Evolutionary conservation across 2,113 vertebrate species (phyloP).

Genomic region (Oceanodroma tethys): DNA sequence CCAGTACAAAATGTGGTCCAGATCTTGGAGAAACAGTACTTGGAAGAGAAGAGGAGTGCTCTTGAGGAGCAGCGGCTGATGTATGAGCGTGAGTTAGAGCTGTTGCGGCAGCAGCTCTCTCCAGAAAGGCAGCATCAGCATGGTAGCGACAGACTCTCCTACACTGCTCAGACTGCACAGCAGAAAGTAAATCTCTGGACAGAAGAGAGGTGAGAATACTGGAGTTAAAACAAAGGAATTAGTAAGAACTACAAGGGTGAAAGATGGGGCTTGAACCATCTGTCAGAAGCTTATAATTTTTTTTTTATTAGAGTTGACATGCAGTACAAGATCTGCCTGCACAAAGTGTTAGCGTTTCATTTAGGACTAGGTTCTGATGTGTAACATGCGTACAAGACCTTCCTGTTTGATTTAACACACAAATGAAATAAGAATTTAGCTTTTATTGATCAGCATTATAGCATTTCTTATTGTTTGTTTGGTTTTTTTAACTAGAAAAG

Average conservation of each 20-base stretch:
- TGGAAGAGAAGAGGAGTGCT: slow-evolving; percentile 92
- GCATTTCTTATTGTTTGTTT: too few species aligned
- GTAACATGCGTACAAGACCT: fast-evolving
- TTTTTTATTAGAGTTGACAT: neutral
- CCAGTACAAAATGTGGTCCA: slow-evolving; percentile 95
- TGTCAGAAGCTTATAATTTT: neutral
- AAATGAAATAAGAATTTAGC: neutral
- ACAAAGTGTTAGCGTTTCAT: neutral
- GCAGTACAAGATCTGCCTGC: neutral
- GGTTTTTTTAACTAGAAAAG: neutral
- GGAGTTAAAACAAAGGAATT: neutral
- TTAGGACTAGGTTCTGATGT: neutral
- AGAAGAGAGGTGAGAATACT: slow-evolving; percentile 85
- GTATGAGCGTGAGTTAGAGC: slow-evolving; percentile 93
- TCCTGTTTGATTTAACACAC: neutral
- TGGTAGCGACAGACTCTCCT: slow-evolving; percentile 81
- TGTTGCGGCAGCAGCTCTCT: slow-evolving; percentile 91
- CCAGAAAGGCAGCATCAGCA: slow-evolving; percentile 84
- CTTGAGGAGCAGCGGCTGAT: slow-evolving; percentile 95
- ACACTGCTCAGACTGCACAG: slow-evolving; percentile 80
- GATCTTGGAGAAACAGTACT: slow-evolving; percentile 93
- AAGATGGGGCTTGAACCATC: neutral
- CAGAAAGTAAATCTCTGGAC: slow-evolving; percentile 91
- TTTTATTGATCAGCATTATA: neutral
- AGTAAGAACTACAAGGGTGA: neutral